Evolutionary conservation across 2,888 invertebrate species (phyloP).

Genomic region (Scaptomyza reducta): DNA sequence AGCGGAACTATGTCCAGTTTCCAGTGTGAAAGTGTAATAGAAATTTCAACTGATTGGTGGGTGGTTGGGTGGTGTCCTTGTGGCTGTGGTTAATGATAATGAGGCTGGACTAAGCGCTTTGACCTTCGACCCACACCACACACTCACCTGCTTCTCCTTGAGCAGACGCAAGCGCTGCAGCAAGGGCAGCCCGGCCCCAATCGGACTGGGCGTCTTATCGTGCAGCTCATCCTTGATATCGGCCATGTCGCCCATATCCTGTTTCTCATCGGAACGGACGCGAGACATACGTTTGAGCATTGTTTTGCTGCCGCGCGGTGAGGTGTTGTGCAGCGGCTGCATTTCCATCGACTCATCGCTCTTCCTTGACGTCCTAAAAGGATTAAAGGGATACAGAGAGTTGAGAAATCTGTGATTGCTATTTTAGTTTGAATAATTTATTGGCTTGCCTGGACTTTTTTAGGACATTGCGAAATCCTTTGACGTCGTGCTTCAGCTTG

Average conservation of each 20-base stretch:
- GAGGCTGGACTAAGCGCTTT: slow-evolving; percentile 13
- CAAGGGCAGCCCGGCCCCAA: slow-evolving; percentile 93
- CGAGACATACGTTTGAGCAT: slow-evolving; percentile 90
- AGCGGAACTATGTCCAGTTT: not conserved
- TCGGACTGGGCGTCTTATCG: slow-evolving; percentile 88
- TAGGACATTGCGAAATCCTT: slow-evolving; percentile 87
- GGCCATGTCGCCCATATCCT: slow-evolving; percentile 84
- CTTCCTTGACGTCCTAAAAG: slow-evolving; percentile 68
- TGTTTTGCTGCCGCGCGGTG: slow-evolving; percentile 85
- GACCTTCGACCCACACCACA: slow-evolving; percentile 5
- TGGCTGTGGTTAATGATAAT: slow-evolving; percentile 15
- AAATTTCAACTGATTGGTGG: slow-evolving; percentile 25
- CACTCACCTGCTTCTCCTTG: slow-evolving; percentile 91
- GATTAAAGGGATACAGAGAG: not conserved
- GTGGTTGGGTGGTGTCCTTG: not conserved
- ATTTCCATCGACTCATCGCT: slow-evolving; percentile 89
- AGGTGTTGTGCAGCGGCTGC: slow-evolving; percentile 86
- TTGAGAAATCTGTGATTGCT: not conserved
- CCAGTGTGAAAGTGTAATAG: not conserved
- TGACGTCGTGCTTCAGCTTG: slow-evolving; percentile 93
- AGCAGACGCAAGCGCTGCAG: slow-evolving; percentile 91
- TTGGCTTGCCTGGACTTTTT: slow-evolving; percentile 85
- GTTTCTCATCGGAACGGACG: slow-evolving; percentile 89
- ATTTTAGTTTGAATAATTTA: not conserved
- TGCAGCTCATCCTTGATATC: slow-evolving; percentile 84